A percentile compares a stretch with the other conserved stretches of the same genome.
These are phyloP conservation scores for Nebria salina DNA, from an alignment of 2,888 invertebrate species.

Conservation along the genomic window DNA sequence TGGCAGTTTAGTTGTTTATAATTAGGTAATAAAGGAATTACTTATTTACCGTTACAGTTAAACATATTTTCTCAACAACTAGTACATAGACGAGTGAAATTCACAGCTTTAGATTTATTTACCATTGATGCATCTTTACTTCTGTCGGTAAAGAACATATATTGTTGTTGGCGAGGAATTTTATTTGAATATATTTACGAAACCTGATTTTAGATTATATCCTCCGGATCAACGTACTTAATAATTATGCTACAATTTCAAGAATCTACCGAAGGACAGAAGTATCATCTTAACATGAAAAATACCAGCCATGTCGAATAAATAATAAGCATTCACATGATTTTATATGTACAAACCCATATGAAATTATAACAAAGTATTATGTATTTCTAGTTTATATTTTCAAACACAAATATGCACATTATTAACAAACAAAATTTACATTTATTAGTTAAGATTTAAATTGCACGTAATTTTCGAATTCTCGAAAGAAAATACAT, in stretches of 20 bases:
- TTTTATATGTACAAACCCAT: too few species aligned
- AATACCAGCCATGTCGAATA: neutral
- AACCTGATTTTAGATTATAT: constrained; percentile 56
- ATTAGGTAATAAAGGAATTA: too few species aligned
- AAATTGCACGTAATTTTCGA: too few species aligned
- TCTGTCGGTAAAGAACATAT: constrained; percentile 47
- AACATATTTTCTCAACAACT: constrained; percentile 51
- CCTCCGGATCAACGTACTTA: constrained; percentile 62
- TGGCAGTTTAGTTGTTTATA: too few species aligned
- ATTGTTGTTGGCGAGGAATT: too few species aligned
- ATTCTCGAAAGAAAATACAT: too few species aligned
- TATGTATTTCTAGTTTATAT: too few species aligned
- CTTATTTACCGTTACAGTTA: constrained; percentile 47
- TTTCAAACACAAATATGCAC: too few species aligned
- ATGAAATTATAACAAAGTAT: too few species aligned
- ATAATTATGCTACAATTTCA: constrained; percentile 63
- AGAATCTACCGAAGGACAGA: constrained; percentile 51
- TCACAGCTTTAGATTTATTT: constrained; percentile 50
- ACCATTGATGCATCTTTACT: constrained; percentile 50
- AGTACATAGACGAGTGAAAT: constrained; percentile 49
- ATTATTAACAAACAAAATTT: too few species aligned
- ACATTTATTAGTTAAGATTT: too few species aligned
- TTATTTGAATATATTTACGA: constrained; percentile 38
- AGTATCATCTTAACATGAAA: neutral
- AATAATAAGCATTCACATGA: too few species aligned